Base-by-base conservation (phyloP, 2,888 invertebrate species). In the Ptilodon capucinus region DNA sequence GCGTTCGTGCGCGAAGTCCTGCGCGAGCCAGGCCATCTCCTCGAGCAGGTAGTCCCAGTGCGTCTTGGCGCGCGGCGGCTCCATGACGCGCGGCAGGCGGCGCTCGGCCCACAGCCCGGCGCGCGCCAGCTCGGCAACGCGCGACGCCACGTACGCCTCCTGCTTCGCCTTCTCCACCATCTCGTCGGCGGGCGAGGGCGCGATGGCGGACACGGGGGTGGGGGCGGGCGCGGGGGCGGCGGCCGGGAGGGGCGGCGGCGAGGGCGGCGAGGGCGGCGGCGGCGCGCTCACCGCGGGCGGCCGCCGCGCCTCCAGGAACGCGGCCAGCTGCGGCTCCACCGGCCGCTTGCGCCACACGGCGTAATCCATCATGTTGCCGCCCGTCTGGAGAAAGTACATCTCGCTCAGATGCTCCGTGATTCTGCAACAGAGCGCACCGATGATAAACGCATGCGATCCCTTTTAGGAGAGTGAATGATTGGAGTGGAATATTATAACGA, bases 31-130 rank as follows among this genome's bases (percentile, higher is more conserved):
- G 32, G 96, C 96, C 98, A 99, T 98, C 91, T 99, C 99, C 86
- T 99, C 99, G 35, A 99, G 91, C 57, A 99, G 91, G 86, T 98
- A 99, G 86, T 99, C 99, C 99, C 99, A 99, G 85, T 99, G 99
- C 21, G 97, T 95, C 91, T 99, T 99, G 44, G 94, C 92, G 57
- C 99, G 92, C 52, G 95, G 93, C 64, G 98, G 97, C 87, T 98
- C 98, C 78, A 97, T 95, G 58, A 97, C 94, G 89, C 98, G 98
- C 44, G 98, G 98, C 79, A 98, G 92, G 48, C 98, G 93, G 69
- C 95, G 94, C 82, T 97, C 97, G 44, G 98, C 95, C 99, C 99
- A 99, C 74, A 99, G 92, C 28, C 99, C 99, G 78, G 98, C 97
- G 75, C 97, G 95, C 78, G 98, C 96, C 68, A 99, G 91, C 87